These are phyloP conservation scores for Lepeophtheirus nordmannii DNA, from an alignment of 2,888 invertebrate genomes.

Conservation along the genomic window DNA sequence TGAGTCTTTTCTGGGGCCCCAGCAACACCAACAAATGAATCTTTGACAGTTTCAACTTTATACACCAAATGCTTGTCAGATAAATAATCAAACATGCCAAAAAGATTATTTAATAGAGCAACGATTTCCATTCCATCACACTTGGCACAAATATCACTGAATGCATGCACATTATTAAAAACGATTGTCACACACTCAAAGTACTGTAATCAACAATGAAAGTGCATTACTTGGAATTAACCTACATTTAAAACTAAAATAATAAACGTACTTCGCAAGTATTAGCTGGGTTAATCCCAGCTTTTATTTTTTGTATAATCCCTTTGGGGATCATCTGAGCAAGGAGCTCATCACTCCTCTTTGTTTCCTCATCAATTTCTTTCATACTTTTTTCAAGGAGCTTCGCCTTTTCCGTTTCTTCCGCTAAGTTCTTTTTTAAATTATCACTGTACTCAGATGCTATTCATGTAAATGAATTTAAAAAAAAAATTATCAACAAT, in stretches of 20 bases:
- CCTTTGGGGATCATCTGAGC: conserved; percentile 99
- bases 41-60: conserved; percentile 95
- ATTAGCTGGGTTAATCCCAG: conserved; percentile 87
- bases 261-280: conserved; percentile 66
- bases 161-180: conserved; percentile 93
- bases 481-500: background rate
- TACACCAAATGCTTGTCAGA: conserved; percentile 85
- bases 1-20: conserved; percentile 74
- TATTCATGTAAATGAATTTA: conserved; percentile 37
- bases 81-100: conserved; percentile 85
- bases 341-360: conserved; percentile 77
- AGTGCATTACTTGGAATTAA: background rate
- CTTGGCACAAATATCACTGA: conserved; percentile 71
- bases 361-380: conserved; percentile 87
- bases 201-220: background rate
- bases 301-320: conserved; percentile 17
- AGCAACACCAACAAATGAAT: conserved; percentile 93
- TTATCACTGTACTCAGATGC: conserved; percentile 90
- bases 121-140: conserved; percentile 67
- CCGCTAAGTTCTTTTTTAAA: conserved; percentile 79
- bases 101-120: conserved; percentile 91
- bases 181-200: conserved; percentile 88
- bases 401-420: conserved; percentile 90
- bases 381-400: conserved; percentile 91
- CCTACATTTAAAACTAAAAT: conserved; percentile 27